Conservation (phyloP, 2,888 invertebrate species). For the Tetranychus truncatus region DNA sequence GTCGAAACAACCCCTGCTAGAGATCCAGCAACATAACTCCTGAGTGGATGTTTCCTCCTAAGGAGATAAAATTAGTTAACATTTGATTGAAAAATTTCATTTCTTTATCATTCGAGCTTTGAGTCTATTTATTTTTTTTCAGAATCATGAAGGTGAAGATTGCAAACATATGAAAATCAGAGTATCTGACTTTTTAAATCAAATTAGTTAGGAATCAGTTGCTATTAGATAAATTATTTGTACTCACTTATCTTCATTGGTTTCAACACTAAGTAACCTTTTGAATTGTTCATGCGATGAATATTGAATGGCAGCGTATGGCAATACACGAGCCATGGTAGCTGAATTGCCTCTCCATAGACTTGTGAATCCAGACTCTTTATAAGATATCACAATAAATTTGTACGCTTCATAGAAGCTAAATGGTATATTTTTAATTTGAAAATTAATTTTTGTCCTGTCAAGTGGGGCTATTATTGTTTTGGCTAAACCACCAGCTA, state of each 20-base stretch:
- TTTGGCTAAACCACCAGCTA: constrained; percentile 82
- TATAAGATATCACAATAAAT: constrained; percentile 43
- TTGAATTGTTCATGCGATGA: constrained; percentile 96
- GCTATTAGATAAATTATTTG: no score
- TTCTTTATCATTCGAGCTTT: not conserved
- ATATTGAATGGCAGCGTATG: constrained; percentile 94
- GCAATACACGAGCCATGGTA: constrained; percentile 88
- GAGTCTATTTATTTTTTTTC: no score
- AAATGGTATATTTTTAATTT: constrained; percentile 39
- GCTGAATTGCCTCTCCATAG: constrained; percentile 97
- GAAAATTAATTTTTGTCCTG: constrained; percentile 94
- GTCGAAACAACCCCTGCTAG: constrained; percentile 90
- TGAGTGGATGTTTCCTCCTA: constrained; percentile 35
- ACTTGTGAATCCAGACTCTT: constrained; percentile 56
- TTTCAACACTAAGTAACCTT: constrained; percentile 50
- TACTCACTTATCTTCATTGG: constrained; percentile 22
- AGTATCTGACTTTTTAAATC: no score
- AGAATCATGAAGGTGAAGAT: not conserved
- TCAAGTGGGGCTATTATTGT: constrained; percentile 91
- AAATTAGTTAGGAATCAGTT: no score
- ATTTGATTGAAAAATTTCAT: not conserved
- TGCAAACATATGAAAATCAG: no score
- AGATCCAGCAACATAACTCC: constrained; percentile 69
- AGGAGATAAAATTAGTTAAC: not conserved
- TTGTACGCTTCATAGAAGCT: constrained; percentile 35